Conservation (phyloP, 2,797 vertebrate genomes). For the Microctenopoma lineatum region DNA sequence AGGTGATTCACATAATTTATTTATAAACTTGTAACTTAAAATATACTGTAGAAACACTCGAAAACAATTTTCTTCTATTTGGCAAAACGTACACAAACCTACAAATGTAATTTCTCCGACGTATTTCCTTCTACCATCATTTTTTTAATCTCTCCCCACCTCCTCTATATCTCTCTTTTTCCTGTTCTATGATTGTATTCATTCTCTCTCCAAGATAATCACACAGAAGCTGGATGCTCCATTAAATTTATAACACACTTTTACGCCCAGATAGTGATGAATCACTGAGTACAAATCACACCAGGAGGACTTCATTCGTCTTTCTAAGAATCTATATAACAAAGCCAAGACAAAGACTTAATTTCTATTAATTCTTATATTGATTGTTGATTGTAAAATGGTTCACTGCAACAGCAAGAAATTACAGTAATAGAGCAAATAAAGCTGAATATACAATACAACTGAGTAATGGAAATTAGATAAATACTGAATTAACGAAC, state of each 20-base stretch:
- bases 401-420: conserved; percentile 38
- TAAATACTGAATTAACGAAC: conserved; percentile 3
- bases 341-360: conserved; percentile 18
- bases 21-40: not conserved
- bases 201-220: conserved; percentile 37
- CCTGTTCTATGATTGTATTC: conserved; percentile 7
- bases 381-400: conserved; percentile 34
- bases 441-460: conserved; percentile 31
- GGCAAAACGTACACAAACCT: not conserved
- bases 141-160: not conserved
- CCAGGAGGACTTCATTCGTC: conserved; percentile 37
- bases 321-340: conserved; percentile 31
- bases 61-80: not conserved
- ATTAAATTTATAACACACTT: conserved; percentile 52
- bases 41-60: not conserved
- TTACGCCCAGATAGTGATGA: conserved; percentile 41
- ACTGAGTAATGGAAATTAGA: conserved; percentile 18
- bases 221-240: conserved; percentile 47
- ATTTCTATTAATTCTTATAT: conserved; percentile 49
- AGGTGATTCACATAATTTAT: not conserved
- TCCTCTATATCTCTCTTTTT: no score
- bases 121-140: not conserved
- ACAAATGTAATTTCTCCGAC: no score
- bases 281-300: conserved; percentile 48
- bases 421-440: conserved; percentile 24